These are phyloP conservation scores for Colossoma macropomum DNA, from an alignment of 2,113 vertebrate species.

Conservation along the genomic window DNA sequence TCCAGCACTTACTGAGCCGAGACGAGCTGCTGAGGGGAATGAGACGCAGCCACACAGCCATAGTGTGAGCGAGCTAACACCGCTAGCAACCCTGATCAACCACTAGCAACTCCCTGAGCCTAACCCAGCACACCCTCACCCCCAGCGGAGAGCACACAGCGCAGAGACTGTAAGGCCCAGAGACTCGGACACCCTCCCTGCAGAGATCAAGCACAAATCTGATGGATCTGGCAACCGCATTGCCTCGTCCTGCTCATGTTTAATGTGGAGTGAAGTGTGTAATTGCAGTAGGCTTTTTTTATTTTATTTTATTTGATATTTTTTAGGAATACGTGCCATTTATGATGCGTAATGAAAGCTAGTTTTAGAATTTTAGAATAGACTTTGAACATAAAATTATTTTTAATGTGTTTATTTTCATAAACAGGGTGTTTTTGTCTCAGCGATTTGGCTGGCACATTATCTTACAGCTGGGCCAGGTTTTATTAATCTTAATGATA, in stretches of 20 bases:
- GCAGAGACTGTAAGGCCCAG: neutral
- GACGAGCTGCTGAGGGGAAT: slow-evolving; percentile 84
- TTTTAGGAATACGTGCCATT: neutral
- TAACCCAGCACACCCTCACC: slow-evolving; percentile 28
- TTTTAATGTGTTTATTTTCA: slow-evolving; percentile 24
- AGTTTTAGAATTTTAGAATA: neutral
- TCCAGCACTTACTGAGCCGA: slow-evolving; percentile 86
- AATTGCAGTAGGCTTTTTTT: neutral
- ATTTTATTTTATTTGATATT: neutral
- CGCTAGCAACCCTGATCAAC: neutral
- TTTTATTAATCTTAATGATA: neutral
- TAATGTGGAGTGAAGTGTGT: neutral
- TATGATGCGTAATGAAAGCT: slow-evolving; percentile 1
- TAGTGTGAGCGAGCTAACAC: slow-evolving; percentile 64
- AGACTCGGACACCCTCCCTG: neutral
- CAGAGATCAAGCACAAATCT: neutral
- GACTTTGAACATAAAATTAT: neutral
- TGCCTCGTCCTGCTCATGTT: neutral
- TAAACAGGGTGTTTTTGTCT: slow-evolving; percentile 23
- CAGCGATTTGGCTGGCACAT: neutral
- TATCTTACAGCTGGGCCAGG: neutral
- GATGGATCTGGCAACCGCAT: neutral
- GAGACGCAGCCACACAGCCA: slow-evolving; percentile 73
- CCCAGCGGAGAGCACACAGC: neutral
- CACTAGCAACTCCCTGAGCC: slow-evolving; percentile 6